phyloP scores from a whole-genome alignment of 2,888 invertebrate species.

The Sarcophaga variegata region DNA sequence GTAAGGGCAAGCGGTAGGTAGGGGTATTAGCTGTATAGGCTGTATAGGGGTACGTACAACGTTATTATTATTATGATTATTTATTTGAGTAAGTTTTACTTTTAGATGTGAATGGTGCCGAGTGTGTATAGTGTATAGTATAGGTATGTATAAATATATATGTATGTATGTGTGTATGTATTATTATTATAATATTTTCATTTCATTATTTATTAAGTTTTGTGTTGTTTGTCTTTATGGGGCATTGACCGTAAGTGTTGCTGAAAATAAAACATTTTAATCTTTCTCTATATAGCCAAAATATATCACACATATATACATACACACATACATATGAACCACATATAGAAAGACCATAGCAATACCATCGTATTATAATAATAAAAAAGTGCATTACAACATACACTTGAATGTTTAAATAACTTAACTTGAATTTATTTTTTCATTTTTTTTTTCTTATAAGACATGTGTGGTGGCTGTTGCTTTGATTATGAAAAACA shows the following conservation, averaged over 20 bases:
- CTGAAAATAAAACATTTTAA: slow-evolving; percentile 68
- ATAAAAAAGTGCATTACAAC: slow-evolving; percentile 43
- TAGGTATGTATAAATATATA: not conserved
- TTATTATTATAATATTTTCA: slow-evolving; percentile 53
- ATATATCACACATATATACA: not conserved
- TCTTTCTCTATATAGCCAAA: slow-evolving; percentile 56
- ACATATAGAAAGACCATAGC: too few relatives aligned
- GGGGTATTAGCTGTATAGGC: too few relatives aligned
- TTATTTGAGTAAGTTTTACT: slow-evolving; percentile 57
- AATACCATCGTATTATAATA: not conserved
- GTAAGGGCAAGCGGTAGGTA: not conserved
- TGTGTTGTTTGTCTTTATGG: slow-evolving; percentile 39
- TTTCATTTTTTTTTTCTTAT: too few relatives aligned
- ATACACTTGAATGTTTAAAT: slow-evolving; percentile 5
- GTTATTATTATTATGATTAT: not conserved
- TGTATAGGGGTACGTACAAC: too few relatives aligned
- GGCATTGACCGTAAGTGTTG: slow-evolving; percentile 68
- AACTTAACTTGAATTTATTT: not conserved
- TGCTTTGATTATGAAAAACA: too few relatives aligned
- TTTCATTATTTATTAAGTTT: slow-evolving; percentile 66
- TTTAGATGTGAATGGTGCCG: not conserved
- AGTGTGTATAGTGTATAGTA: not conserved
- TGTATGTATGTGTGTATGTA: slow-evolving; percentile 25
- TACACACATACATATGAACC: too few relatives aligned
- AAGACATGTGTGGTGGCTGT: too few relatives aligned